These are phyloP conservation scores for Heliconius nattereri DNA, from an alignment of 1,140 invertebrate species.

Conservation along the genomic window DNA sequence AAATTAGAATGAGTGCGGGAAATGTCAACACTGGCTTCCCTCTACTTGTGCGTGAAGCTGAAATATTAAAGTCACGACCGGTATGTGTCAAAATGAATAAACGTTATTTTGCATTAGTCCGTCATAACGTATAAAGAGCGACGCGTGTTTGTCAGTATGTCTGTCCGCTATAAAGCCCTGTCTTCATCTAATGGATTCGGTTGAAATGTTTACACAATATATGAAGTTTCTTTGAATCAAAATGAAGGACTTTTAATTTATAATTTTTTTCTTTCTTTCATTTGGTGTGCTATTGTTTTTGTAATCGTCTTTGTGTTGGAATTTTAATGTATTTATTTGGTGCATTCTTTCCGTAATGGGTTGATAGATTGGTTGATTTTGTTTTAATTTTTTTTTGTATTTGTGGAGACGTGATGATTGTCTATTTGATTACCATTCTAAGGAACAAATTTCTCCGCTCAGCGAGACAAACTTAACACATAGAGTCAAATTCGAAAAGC, in stretches of 20 bases:
- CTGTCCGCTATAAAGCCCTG: slow-evolving; percentile 51
- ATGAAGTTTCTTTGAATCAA: slow-evolving; percentile 45
- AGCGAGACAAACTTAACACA: no score
- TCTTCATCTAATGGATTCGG: slow-evolving; percentile 67
- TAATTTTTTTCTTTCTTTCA: background rate
- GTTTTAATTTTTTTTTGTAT: no score
- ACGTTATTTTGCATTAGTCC: background rate
- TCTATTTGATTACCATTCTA: no score
- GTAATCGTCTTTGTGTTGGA: slow-evolving; percentile 12
- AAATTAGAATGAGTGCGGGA: no score
- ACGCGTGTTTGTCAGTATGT: slow-evolving; percentile 61
- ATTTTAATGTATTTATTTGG: slow-evolving; percentile 13
- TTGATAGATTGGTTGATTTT: background rate
- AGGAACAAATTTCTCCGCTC: no score
- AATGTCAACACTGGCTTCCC: no score
- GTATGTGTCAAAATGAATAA: background rate
- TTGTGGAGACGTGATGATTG: no score
- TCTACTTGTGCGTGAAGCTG: no score
- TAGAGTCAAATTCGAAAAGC: no score
- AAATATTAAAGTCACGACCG: background rate
- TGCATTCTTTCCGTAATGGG: slow-evolving; percentile 7
- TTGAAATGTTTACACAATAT: slow-evolving; percentile 54
- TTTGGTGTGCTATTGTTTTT: background rate
- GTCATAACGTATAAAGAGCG: slow-evolving; percentile 5
- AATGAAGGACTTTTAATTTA: slow-evolving; percentile 26